Evolutionary conservation across 2,113 vertebrate species (phyloP), one percentile per base, ranked within the genome.

Genomic region (Vombatus ursinus): DNA sequence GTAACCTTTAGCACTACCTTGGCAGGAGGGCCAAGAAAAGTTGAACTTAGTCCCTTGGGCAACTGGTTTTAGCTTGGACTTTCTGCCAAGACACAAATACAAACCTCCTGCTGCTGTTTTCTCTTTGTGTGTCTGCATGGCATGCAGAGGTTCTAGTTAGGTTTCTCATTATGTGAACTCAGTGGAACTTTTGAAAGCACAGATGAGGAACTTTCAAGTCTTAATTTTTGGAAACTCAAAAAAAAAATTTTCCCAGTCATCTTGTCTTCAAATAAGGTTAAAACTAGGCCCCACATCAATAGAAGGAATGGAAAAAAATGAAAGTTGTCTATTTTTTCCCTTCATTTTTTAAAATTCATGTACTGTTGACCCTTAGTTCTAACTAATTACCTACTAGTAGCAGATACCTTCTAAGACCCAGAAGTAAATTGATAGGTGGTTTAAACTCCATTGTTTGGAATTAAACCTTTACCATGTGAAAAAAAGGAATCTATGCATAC

Each of bases 11-110:
- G 97, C 93, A 68, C 94, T 98, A 95, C 95, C 89, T 95, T 97
- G 98, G 98, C 96, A 98, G 95, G 94, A 95, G 77, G 89, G 97
- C 97, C 95, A 97, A 98, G 94, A 97, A 97, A 98, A 97, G 68
- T 47, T 95, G 96, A 98, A 98, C 53, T 0, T 96, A 97, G 96
- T 98, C 96, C 97, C 96, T 9, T 95, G 91, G 97, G 95, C 97
- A 97, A 97, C 94, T 96, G 97, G 96, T 98, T 98, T 97, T 96
- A 97, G 96, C 3, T 96, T 68, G 91, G 52, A 97, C 77, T 77
- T 94, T 61, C 96, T 97, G 98, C 98, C 97, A 98, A 96, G 97
- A 97, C 14, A 96, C 97, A 98, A 98, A 98, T 94, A 98, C 96
- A 98, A 97, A 97, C 97, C 94, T 97, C 97, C 97, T 96, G 94